Evolutionary conservation across 2,797 vertebrate species (phyloP).

Genomic region (Atherinosoma microstoma): DNA sequence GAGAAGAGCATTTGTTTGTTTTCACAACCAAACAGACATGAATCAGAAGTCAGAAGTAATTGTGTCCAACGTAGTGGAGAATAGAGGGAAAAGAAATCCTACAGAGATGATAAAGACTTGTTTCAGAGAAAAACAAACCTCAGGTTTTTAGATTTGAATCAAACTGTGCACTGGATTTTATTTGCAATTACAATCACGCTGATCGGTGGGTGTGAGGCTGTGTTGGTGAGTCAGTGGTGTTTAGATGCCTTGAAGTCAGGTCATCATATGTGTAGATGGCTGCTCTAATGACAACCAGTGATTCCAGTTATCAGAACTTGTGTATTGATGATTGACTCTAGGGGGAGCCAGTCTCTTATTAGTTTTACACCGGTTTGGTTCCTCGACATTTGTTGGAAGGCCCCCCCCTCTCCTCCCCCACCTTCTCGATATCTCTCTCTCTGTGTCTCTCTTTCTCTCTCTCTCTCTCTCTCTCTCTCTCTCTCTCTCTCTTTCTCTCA

Average conservation of each 20-base stretch:
- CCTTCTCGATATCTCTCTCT: conserved; percentile 15
- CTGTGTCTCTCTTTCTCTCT: conserved; percentile 22
- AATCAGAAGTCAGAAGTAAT: conserved; percentile 16
- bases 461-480: conserved; percentile 49
- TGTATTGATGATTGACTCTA: conserved; percentile 70
- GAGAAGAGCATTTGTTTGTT: conserved; percentile 26
- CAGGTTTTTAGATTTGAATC: neutral
- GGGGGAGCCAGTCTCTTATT: conserved; percentile 79
- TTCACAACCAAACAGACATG: neutral
- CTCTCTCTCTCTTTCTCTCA: conserved; percentile 41
- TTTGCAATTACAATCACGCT: neutral
- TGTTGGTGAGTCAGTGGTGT: neutral
- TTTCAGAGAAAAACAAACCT: conserved; percentile 4
- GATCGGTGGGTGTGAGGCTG: neutral
- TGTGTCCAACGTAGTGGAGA: neutral
- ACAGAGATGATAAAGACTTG: neutral
- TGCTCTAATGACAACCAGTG: neutral
- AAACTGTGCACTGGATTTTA: neutral
- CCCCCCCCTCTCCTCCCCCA: conserved; percentile 38
- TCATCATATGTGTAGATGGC: neutral
- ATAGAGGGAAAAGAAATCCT: neutral
- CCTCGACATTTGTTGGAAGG: conserved; percentile 77
- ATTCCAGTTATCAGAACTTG: conserved; percentile 28
- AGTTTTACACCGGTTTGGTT: conserved; percentile 65
- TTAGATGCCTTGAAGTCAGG: conserved; percentile 1